Evolutionary conservation across 2,113 vertebrate species (phyloP).

Genomic region (Brienomyrus longianalis): DNA sequence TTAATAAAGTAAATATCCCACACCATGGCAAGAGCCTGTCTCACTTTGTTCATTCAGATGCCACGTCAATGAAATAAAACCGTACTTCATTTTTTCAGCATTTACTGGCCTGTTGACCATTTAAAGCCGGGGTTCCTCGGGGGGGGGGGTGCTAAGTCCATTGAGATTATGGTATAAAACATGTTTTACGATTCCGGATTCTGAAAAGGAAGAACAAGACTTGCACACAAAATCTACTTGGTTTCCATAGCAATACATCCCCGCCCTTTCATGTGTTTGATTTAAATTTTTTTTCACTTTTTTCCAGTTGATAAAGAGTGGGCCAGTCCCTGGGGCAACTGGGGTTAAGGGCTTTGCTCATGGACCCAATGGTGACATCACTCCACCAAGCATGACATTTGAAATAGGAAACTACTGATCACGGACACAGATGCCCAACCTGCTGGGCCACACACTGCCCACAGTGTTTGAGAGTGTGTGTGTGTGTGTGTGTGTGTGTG

Average conservation of each 20-base stretch:
- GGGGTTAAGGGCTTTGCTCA: neutral
- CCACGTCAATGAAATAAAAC: neutral
- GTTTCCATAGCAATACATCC: neutral
- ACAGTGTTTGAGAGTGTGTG: neutral
- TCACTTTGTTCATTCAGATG: neutral
- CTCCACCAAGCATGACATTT: neutral
- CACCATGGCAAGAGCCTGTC: neutral
- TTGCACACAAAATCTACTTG: neutral
- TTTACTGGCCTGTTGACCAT: neutral
- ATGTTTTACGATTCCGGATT: neutral
- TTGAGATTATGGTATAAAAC: neutral
- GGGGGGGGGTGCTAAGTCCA: neutral
- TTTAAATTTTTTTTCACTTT: neutral
- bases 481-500: neutral
- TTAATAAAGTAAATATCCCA: conserved; percentile 54
- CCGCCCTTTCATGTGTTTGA: neutral
- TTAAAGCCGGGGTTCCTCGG: neutral
- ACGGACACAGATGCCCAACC: neutral
- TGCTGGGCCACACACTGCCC: neutral
- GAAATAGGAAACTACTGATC: neutral
- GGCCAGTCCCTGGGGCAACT: neutral
- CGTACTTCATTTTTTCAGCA: neutral
- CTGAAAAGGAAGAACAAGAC: neutral
- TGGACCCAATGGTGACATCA: neutral
- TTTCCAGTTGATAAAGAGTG: neutral